phyloP scores from a whole-genome alignment of 2,113 vertebrate species.

The Cichladusa arquata region DNA sequence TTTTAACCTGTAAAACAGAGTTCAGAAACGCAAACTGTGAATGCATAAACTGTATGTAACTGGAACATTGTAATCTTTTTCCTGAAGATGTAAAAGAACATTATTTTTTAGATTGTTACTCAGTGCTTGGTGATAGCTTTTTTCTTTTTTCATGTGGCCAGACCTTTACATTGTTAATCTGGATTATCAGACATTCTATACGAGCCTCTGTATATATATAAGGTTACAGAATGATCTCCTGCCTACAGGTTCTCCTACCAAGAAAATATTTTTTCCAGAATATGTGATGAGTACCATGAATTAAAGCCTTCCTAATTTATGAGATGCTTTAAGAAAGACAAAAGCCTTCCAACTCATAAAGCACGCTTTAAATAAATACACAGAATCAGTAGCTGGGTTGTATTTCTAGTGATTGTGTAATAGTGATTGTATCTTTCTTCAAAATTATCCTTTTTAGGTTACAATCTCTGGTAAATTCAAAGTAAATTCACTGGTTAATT shows the following conservation, averaged over 20 bases:
- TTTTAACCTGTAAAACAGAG: slow-evolving; percentile 80
- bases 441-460: not conserved
- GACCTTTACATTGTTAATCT: not conserved
- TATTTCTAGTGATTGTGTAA: not conserved
- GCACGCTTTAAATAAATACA: not conserved
- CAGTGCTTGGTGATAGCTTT: not conserved
- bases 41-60: not conserved
- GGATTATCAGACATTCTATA: not conserved
- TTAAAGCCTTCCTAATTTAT: not conserved
- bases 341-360: not conserved
- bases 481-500: not conserved
- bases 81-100: not conserved
- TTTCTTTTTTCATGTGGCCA: not conserved
- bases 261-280: not conserved
- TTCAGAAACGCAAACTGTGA: not conserved
- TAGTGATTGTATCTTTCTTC: not conserved
- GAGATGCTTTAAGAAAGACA: not conserved
- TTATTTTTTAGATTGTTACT: not conserved
- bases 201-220: not conserved
- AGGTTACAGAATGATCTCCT: not conserved
- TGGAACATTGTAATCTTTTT: not conserved
- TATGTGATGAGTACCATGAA: not conserved
- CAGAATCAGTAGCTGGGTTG: not conserved
- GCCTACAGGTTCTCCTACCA: not conserved
- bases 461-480: not conserved